Evolutionary conservation across 2,888 invertebrate species (phyloP).

Genomic region (Ethmia dodecea): DNA sequence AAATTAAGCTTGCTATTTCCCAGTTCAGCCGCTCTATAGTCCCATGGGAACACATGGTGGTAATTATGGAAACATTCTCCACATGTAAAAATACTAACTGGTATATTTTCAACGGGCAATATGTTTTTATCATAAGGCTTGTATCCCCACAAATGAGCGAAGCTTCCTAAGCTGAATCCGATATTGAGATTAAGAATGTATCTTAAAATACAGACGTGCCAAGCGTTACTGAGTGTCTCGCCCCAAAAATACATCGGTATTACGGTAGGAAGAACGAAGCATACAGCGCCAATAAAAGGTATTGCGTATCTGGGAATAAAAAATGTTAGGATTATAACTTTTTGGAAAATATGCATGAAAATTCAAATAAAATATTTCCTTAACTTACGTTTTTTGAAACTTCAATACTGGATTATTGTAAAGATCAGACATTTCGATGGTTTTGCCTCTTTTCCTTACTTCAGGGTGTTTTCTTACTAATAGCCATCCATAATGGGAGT

Average conservation of each 20-base stretch:
- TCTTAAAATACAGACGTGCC: conserved; percentile 57
- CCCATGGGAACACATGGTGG: conserved; percentile 46
- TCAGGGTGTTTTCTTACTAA: conserved; percentile 84
- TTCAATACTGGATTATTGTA: conserved; percentile 79
- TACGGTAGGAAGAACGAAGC: conserved; percentile 29
- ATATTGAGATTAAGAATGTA: conserved; percentile 73
- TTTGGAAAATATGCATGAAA: too few species aligned
- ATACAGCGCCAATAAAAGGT: not conserved
- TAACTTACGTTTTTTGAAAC: conserved; percentile 82
- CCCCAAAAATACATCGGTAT: conserved; percentile 78
- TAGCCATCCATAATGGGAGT: conserved; percentile 89
- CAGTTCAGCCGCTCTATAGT: conserved; percentile 39
- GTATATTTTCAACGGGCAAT: conserved; percentile 26
- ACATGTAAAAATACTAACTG: conserved; percentile 27
- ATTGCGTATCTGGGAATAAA: too few species aligned
- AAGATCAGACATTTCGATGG: conserved; percentile 83
- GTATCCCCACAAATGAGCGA: conserved; percentile 73
- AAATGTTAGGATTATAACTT: too few species aligned
- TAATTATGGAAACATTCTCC: conserved; percentile 51
- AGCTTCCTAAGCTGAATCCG: conserved; percentile 79
- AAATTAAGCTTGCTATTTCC: conserved; percentile 28
- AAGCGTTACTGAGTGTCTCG: conserved; percentile 57
- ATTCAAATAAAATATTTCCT: too few species aligned
- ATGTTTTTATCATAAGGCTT: conserved; percentile 59
- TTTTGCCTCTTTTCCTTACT: conserved; percentile 81